Conservation (phyloP, 2,797 vertebrate species). For the Gephyroberyx darwinii region DNA sequence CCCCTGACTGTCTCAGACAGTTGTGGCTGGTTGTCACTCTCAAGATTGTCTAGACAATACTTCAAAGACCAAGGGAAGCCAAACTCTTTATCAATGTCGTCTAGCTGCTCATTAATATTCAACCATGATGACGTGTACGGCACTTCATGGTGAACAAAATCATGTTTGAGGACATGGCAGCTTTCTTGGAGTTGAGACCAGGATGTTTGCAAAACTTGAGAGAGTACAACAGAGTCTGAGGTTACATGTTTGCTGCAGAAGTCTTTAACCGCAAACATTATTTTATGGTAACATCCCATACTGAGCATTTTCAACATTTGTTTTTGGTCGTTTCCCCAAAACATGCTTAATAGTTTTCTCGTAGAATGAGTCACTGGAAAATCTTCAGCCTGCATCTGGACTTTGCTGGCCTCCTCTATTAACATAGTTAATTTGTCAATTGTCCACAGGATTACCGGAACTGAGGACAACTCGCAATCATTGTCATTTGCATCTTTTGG, state of each 20-base stretch:
- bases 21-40: constrained; percentile 8
- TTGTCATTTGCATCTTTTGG: background rate
- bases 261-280: background rate
- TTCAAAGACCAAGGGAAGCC: constrained; percentile 55
- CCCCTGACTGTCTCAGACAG: background rate
- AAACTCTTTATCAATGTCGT: constrained; percentile 78
- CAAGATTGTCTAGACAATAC: background rate
- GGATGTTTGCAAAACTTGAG: constrained; percentile 26
- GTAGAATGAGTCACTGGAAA: fast-evolving
- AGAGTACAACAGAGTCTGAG: constrained; percentile 50
- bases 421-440: background rate
- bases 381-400: background rate
- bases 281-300: background rate
- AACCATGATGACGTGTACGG: constrained; percentile 75
- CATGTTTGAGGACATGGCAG: constrained; percentile 59
- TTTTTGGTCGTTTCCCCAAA: constrained; percentile 40
- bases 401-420: constrained; percentile 8
- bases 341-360: constrained; percentile 7
- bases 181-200: constrained; percentile 10
- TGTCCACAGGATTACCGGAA: constrained; percentile 66
- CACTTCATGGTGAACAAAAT: constrained; percentile 45
- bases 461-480: constrained; percentile 19
- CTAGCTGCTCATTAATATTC: constrained; percentile 71
- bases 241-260: background rate
- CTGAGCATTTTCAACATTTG: background rate